phyloP scores from a whole-genome alignment of 2,888 invertebrate genomes.

The Entomobrya multifasciata region DNA sequence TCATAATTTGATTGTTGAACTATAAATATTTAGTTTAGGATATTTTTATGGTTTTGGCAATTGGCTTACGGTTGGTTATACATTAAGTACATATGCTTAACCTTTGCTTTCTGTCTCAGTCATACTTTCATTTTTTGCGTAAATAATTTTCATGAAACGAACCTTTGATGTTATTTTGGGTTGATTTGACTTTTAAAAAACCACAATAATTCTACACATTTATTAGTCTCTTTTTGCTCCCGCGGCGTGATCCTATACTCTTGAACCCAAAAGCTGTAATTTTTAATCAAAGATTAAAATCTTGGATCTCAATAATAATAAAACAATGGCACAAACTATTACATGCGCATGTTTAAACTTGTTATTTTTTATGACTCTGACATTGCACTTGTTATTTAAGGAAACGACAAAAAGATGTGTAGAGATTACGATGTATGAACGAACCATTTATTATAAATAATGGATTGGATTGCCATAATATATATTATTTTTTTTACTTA shows the following conservation, averaged over 20 bases:
- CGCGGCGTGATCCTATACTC: too few species aligned
- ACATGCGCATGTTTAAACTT: background rate
- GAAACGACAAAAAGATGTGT: constrained; percentile 46
- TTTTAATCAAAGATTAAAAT: too few species aligned
- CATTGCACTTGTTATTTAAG: constrained; percentile 58
- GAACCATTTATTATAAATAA: background rate
- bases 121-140: constrained; percentile 21
- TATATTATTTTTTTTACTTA: background rate
- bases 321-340: background rate
- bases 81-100: too few species aligned
- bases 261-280: too few species aligned
- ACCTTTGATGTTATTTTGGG: too few species aligned
- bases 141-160: too few species aligned
- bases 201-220: too few species aligned
- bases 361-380: constrained; percentile 32
- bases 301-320: background rate
- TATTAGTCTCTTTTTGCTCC: too few species aligned
- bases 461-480: background rate
- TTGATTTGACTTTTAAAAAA: too few species aligned
- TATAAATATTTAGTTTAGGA: background rate
- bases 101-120: background rate
- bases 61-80: background rate
- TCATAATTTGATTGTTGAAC: background rate
- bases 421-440: background rate
- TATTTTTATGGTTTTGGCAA: background rate